phyloP scores from a whole-genome alignment of 2,113 vertebrate species.

The Cercocebus atys region DNA sequence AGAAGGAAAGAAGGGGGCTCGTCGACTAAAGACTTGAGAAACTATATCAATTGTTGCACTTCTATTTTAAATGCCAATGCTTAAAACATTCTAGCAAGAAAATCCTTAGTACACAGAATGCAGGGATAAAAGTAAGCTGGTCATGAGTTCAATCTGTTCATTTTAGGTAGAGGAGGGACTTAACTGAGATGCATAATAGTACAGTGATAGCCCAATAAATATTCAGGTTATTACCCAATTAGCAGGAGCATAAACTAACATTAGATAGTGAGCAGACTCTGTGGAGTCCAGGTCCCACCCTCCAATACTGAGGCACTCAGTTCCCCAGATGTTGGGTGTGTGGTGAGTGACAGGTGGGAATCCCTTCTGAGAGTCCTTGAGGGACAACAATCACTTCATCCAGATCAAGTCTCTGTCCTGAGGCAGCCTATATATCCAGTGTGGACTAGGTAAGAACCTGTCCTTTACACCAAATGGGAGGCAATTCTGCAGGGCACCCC shows the following conservation, averaged over 20 bases:
- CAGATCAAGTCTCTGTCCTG: background rate
- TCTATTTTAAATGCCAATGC: conserved; percentile 26
- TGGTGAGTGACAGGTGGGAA: background rate
- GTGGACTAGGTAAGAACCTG: background rate
- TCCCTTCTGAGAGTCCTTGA: background rate
- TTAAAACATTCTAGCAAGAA: conserved; percentile 20
- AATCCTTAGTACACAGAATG: background rate
- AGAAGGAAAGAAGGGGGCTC: conserved; percentile 24
- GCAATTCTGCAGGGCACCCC: background rate
- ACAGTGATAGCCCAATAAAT: background rate
- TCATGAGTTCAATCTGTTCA: background rate
- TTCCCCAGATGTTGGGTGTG: background rate
- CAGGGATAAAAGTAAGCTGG: background rate
- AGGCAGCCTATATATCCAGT: background rate
- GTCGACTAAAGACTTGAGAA: conserved; percentile 24
- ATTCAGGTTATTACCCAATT: background rate
- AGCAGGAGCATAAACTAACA: background rate
- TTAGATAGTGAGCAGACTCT: background rate
- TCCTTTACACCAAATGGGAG: background rate
- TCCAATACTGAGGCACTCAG: background rate
- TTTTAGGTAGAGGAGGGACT: conserved; percentile 3
- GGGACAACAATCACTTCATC: background rate
- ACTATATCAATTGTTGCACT: conserved; percentile 29
- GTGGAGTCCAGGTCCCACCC: background rate
- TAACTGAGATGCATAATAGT: background rate